A percentile compares a stretch with the other conserved stretches of the same genome.
Evolutionary conservation across 53 echinoderm and acorn worm species (phyloP).

Genomic region (Echinarachnius parma): DNA sequence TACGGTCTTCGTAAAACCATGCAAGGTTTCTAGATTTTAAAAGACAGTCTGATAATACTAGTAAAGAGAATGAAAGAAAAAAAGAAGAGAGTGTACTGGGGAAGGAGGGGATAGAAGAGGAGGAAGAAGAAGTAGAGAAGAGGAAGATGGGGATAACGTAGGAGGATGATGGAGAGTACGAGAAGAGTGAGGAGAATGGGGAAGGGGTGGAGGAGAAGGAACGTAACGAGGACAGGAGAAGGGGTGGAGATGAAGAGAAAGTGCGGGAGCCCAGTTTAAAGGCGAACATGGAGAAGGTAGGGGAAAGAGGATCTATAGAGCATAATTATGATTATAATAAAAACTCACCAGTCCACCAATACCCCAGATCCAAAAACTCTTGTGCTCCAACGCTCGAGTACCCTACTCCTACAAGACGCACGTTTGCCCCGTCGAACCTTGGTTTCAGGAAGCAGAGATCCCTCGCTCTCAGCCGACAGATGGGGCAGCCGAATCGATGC

Average conservation of each 20-base stretch:
- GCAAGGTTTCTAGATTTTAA: no score
- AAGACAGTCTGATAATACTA: no score
- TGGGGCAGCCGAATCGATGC: slow-evolving; percentile 24
- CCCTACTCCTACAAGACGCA: slow-evolving; percentile 21
- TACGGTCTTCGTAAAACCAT: no score
- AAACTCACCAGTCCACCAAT: not conserved
- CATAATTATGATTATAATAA: not conserved
- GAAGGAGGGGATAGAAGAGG: not conserved
- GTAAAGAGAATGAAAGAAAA: not conserved
- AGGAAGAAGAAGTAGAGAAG: not conserved
- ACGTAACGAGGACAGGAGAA: not conserved
- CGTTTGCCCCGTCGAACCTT: slow-evolving; percentile 20
- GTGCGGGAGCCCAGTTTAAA: not conserved
- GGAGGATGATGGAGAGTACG: not conserved
- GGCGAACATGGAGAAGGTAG: not conserved
- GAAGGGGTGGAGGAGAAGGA: not conserved
- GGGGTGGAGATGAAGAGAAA: not conserved
- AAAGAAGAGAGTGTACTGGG: not conserved
- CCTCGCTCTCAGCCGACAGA: slow-evolving; percentile 29
- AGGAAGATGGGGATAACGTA: not conserved
- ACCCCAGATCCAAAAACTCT: slow-evolving; percentile 11
- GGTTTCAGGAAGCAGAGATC: slow-evolving; percentile 9
- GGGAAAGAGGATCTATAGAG: no score
- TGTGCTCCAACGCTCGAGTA: not conserved
- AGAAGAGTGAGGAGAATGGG: not conserved